A percentile compares a stretch with the other conserved stretches of the same genome.
These are phyloP conservation scores for Prinia subflava DNA, from an alignment of 2,113 vertebrate species.

Conservation along the genomic window DNA sequence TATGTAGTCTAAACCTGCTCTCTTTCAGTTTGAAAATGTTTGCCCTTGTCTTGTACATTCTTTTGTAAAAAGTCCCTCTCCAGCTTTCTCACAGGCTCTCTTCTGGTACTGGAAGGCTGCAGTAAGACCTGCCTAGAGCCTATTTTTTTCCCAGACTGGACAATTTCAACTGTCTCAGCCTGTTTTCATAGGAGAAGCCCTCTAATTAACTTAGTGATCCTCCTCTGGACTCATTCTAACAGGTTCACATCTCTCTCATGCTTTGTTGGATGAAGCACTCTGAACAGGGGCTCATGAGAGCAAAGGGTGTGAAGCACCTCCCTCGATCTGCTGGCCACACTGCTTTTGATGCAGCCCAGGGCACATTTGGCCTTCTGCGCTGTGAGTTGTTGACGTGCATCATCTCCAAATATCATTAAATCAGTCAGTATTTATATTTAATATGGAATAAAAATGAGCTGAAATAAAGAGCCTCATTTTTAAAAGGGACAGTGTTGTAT, in stretches of 20 bases:
- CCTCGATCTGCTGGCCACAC: not conserved
- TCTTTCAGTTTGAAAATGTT: not conserved
- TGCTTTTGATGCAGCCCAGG: not conserved
- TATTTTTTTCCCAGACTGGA: not conserved
- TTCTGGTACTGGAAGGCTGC: not conserved
- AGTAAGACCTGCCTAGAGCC: not conserved
- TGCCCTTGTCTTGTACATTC: not conserved
- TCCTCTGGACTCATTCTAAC: not conserved
- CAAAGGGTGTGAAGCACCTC: not conserved
- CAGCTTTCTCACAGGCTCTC: not conserved
- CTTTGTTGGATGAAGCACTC: not conserved
- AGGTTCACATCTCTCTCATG: not conserved
- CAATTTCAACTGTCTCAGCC: not conserved
- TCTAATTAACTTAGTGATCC: not conserved
- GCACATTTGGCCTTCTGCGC: not conserved
- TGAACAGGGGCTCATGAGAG: accelerated
- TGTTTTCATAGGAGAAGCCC: not conserved
- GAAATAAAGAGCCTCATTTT: not conserved
- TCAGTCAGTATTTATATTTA: not conserved
- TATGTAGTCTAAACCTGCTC: not conserved
- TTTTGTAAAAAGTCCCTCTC: not conserved
- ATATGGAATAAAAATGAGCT: not conserved
- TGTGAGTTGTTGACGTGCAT: not conserved
- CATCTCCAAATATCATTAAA: not conserved
- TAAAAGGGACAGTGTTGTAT: not conserved